Percentiles rank a stretch among this genome's conserved stretches.
These are phyloP conservation scores for Apomyelois bistriatella DNA, from an alignment of 2,888 invertebrate species.

Conservation along the genomic window DNA sequence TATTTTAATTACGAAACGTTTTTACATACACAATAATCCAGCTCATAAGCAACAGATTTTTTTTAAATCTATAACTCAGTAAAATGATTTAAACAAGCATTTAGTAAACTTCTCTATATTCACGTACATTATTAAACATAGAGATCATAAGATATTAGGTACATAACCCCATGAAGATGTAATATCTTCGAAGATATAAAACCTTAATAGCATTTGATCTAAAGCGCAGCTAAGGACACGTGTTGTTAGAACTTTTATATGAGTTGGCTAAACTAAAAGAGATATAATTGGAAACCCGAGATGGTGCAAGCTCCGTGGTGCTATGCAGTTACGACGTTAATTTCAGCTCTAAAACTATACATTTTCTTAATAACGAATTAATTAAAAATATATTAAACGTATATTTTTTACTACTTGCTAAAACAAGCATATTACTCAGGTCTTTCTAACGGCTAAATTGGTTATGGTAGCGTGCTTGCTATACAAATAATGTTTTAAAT, in stretches of 20 bases:
- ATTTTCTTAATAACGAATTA: slow-evolving; percentile 29
- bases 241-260: slow-evolving; percentile 70
- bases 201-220: slow-evolving; percentile 24
- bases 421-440: too few species aligned
- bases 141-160: not conserved
- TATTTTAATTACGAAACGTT: too few species aligned
- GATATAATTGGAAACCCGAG: slow-evolving; percentile 75
- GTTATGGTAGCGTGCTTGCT: too few species aligned
- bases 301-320: slow-evolving; percentile 42
- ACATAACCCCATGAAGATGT: slow-evolving; percentile 5
- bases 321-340: slow-evolving; percentile 51
- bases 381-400: slow-evolving; percentile 9
- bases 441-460: too few species aligned
- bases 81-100: too few species aligned
- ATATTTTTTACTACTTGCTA: too few species aligned
- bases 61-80: too few species aligned
- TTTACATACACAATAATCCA: too few species aligned
- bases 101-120: too few species aligned
- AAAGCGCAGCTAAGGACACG: slow-evolving; percentile 49
- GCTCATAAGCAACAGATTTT: too few species aligned
- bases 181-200: slow-evolving; percentile 12
- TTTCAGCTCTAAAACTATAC: slow-evolving; percentile 51
- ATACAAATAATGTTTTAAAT: too few species aligned
- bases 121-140: not conserved
- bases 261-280: slow-evolving; percentile 67